phyloP scores from a whole-genome alignment of 2,113 vertebrate species.

The Heterotilapia buettikoferi region DNA sequence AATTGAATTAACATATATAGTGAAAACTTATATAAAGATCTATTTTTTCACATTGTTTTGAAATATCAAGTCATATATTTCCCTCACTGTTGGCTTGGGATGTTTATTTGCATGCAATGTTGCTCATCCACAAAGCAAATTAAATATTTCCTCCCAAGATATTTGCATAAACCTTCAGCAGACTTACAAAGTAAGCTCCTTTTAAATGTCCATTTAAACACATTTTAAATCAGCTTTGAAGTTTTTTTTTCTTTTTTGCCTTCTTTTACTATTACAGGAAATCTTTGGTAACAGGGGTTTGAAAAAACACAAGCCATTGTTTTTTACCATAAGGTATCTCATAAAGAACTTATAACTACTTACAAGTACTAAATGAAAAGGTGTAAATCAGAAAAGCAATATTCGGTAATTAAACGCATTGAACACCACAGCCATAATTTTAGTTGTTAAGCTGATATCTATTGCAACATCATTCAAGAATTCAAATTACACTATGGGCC shows the following conservation, averaged over 20 bases:
- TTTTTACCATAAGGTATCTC: not conserved
- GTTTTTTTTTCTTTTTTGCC: not conserved
- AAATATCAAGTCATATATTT: not conserved
- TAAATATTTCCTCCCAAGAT: slow-evolving; percentile 30
- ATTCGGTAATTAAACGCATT: not conserved
- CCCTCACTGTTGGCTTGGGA: slow-evolving; percentile 40
- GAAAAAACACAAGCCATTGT: not conserved
- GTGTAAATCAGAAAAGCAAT: not conserved
- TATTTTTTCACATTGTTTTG: not conserved
- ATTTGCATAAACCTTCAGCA: slow-evolving; percentile 36
- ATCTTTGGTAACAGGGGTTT: not conserved
- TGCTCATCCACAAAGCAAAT: slow-evolving; percentile 5
- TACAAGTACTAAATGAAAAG: not conserved
- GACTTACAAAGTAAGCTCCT: not conserved
- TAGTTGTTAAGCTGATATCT: not conserved
- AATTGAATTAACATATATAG: too few species aligned
- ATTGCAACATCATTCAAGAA: not conserved
- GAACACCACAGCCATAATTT: not conserved
- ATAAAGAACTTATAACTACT: not conserved
- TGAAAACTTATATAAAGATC: not conserved
- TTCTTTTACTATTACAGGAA: not conserved
- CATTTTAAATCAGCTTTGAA: not conserved
- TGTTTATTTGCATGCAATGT: slow-evolving; percentile 50
- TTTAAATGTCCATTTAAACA: not conserved
- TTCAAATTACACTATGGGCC: not conserved